Conservation (phyloP, 2,797 vertebrate species). For the Urophycis tenuis region DNA sequence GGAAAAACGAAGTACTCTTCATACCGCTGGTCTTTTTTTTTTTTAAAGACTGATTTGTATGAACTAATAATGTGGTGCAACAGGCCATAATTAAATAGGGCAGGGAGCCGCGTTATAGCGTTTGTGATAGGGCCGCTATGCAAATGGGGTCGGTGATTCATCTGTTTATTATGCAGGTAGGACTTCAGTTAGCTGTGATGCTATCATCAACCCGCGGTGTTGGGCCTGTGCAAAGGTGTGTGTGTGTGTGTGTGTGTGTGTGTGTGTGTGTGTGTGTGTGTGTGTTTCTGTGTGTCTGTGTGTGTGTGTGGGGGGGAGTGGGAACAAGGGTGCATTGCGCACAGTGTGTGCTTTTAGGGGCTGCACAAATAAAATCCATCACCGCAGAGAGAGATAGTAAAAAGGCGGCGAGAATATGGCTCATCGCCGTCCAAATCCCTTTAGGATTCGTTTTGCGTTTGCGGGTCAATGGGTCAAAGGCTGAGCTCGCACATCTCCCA, state of each 20-base stretch:
- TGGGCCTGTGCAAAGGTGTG: slow-evolving; percentile 45
- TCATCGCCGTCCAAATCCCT: slow-evolving; percentile 49
- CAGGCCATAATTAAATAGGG: slow-evolving; percentile 40
- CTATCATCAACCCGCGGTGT: slow-evolving; percentile 69
- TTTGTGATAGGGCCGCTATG: slow-evolving; percentile 50
- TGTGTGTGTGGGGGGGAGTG: slow-evolving; percentile 29
- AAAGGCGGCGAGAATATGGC: slow-evolving; percentile 48
- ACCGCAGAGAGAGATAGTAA: slow-evolving; percentile 44
- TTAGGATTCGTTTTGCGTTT: slow-evolving; percentile 38
- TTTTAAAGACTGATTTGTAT: neutral
- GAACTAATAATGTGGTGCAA: neutral
- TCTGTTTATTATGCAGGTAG: slow-evolving; percentile 73
- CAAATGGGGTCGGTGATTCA: slow-evolving; percentile 71
- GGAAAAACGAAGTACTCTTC: neutral
- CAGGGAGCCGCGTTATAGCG: slow-evolving; percentile 40
- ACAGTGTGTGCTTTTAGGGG: slow-evolving; percentile 64
- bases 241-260: slow-evolving; percentile 59
- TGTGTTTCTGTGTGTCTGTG: slow-evolving; percentile 56
- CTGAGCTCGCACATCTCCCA: slow-evolving; percentile 34
- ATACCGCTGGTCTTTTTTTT: neutral
- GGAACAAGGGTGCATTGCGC: slow-evolving; percentile 56
- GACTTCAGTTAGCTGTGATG: slow-evolving; percentile 73
- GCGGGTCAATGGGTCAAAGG: slow-evolving; percentile 53
- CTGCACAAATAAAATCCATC: slow-evolving; percentile 48
- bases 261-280: slow-evolving; percentile 51